Base-by-base conservation (phyloP, 2,797 vertebrate species). In the Molossus molossus region DNA sequence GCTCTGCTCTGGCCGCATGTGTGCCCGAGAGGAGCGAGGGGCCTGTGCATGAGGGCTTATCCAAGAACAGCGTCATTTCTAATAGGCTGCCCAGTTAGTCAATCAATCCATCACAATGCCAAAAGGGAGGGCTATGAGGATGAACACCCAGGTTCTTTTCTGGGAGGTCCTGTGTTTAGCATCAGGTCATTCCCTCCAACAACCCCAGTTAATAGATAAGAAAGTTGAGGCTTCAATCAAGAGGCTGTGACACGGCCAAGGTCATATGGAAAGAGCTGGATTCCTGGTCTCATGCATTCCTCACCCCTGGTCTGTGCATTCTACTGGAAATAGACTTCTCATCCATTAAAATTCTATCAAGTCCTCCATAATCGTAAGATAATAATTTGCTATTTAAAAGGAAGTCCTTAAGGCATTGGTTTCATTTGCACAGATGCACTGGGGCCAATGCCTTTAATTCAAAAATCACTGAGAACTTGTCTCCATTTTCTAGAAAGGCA, bases 71-170 rank as follows among this genome's bases (percentile, higher is more conserved):
- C 5, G 10, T 33, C 1, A 29, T 33, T 85, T 76, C 89, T 45
- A 53, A 12, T 7, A 50, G 58, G 17, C 3, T 60, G 6, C 48
- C 15, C 12, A 1, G 5, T 4, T 0, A 27, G n/a, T 20, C 6
- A 7, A 1, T 33, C 14, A 9, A 11, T 25, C 5, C 23, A 4
- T 45, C 21, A 7, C 21, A 17, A 5, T 2, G 6, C 20, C 17
- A n/a, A 10, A 81, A 60, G 65, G 13, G 1, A 75, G 72, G 57
- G 58, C 5, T 3, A 2, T 4, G 11, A 79, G 62, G 73, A 18
- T 3, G 62, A 73, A 10, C 7, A 53, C 45, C 3, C 20, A 20
- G 11, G 45, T 53, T 48, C 55, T 27, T 33, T 53, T 40, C 40
- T 20, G 10, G 9, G 69, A 73, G 13, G 27, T n/a, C 89, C 83